phyloP scores from a whole-genome alignment of 2,797 vertebrate species.

The Cercopithecus petaurista region DNA sequence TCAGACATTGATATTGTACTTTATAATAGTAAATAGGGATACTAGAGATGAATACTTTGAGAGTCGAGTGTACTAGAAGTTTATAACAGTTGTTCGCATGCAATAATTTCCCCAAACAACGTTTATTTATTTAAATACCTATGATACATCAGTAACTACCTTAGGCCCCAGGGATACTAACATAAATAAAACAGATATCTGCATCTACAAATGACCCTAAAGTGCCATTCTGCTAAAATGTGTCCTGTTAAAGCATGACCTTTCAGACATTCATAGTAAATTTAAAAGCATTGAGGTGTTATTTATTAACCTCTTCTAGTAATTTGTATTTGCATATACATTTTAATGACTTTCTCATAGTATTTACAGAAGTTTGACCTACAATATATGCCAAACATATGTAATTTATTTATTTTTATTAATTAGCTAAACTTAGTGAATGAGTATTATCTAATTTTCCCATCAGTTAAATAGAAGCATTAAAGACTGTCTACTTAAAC shows the following conservation, averaged over 20 bases:
- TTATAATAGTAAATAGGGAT: neutral
- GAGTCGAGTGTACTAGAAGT: slow-evolving; percentile 15
- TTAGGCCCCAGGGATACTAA: neutral
- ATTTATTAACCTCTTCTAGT: neutral
- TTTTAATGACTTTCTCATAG: neutral
- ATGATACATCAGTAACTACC: neutral
- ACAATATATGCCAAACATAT: neutral
- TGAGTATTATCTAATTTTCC: neutral
- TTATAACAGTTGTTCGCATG: neutral
- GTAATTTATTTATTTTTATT: neutral
- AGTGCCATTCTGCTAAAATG: neutral
- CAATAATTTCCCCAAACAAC: neutral
- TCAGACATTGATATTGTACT: neutral
- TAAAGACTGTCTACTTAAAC: neutral
- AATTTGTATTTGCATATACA: slow-evolving; percentile 21
- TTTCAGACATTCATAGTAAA: slow-evolving; percentile 1
- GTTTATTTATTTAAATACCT: neutral
- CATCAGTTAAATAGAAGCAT: neutral
- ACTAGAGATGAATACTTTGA: neutral
- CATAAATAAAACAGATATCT: neutral
- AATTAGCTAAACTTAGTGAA: neutral
- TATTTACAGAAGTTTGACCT: slow-evolving; percentile 8
- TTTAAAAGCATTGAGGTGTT: neutral
- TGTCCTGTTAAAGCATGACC: neutral
- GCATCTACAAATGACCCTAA: neutral